Conservation (phyloP, 2,797 vertebrate species). For the Cynodonichthys magdalenae region DNA sequence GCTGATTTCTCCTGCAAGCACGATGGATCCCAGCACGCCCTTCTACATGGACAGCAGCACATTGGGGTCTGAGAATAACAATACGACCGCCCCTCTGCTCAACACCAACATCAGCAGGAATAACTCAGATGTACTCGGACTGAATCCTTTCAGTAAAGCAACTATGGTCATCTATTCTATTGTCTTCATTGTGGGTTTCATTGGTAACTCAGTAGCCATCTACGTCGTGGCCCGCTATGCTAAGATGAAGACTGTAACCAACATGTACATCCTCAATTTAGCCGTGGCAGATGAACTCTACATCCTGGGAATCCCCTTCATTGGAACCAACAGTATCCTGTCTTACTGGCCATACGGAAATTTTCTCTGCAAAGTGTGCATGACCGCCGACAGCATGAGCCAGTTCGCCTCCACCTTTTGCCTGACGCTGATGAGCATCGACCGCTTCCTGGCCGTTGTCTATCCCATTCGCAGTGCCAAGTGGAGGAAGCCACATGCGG, state of each 20-base stretch:
- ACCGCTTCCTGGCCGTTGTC: conserved; percentile 93
- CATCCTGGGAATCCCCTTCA: conserved; percentile 92
- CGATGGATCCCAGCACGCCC: conserved; percentile 10
- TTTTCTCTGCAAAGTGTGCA: conserved; percentile 89
- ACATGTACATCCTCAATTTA: conserved; percentile 95
- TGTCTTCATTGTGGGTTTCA: conserved; percentile 88
- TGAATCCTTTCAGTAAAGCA: conserved; percentile 66
- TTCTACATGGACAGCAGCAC: conserved; percentile 59
- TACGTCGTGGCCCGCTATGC: conserved; percentile 90
- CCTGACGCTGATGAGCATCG: conserved; percentile 94
- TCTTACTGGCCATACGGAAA: conserved; percentile 93
- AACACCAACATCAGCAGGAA: not conserved
- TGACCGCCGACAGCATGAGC: conserved; percentile 90
- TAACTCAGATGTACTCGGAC: not conserved
- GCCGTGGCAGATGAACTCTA: conserved; percentile 92
- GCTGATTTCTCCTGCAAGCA: not conserved
- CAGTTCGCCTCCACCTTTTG: conserved; percentile 96
- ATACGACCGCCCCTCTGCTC: not conserved
- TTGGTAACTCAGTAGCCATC: conserved; percentile 91
- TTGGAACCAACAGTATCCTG: conserved; percentile 89
- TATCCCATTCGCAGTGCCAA: conserved; percentile 89
- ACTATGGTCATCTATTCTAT: conserved; percentile 86
- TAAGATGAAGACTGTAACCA: conserved; percentile 96
- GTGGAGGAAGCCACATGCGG: conserved; percentile 88
- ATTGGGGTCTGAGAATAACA: conserved; percentile 34